Base-by-base conservation (phyloP, 1,140 invertebrate genomes). In the Nasonia longicornis region DNA sequence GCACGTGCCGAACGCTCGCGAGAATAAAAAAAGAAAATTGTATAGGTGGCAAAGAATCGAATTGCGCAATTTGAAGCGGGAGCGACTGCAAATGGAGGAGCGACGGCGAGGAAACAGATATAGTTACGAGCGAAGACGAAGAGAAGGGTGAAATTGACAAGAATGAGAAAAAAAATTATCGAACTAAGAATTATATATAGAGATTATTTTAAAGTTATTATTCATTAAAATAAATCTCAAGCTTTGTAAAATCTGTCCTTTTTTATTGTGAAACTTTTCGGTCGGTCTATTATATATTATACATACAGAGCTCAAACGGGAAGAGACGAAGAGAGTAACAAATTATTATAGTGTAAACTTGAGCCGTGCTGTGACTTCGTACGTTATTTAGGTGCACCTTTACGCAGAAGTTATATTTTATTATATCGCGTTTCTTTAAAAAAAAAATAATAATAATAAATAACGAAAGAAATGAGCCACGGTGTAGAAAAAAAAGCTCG, bases 141-240 rank as follows among this genome's bases (percentile, higher is more conserved):
- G 3, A 58, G 4, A 58, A n/a, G 52, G 52, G 16, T 4, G 52
- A 77, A 83, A 84, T 84, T 52, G 58, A 82, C 42, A 82, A 84
- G 83, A 83, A 82, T 75, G 74, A 82, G 38, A 82, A 86, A 83
- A 83, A 79, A 85, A 84, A 85, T 86, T 85, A 85, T 87, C 86
- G 83, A 85, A 85, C 83, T 87, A 87, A 87, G 85, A 84, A 89
- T 86, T 87, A 89, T 88, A 85, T 84, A 89, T 88, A 89, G 85
- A 88, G 84, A 87, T 89, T 89, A 89, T 90, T 89, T 89, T 89
- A 87, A 89, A 89, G 85, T 87, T 87, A 89, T 87, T 86, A 89
- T 86, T 87, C 84, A 86, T 86, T 87, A 84, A 89, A 89, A 89
- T 89, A 89, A 89, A 89, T 88, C 83, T 89, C 88, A 88, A 81